phyloP scores from a whole-genome alignment of 2,113 vertebrate genomes.

The Sylvia atricapilla region DNA sequence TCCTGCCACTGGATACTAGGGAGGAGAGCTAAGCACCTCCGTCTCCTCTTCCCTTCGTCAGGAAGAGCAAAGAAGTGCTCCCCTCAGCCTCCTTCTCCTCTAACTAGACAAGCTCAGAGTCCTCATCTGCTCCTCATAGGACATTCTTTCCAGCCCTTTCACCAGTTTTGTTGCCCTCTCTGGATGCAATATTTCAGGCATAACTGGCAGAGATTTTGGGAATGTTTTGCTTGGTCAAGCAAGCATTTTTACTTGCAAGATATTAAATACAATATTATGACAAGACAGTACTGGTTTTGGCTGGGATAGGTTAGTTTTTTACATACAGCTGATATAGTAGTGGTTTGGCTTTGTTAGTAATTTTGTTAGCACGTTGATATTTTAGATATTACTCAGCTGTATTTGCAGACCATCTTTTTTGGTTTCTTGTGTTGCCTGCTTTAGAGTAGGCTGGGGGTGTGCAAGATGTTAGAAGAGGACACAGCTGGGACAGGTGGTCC shows the following conservation, averaged over 20 bases:
- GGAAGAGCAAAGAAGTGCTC: neutral
- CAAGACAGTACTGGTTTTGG: neutral
- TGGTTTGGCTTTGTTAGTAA: neutral
- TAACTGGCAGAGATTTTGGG: neutral
- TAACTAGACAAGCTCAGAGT: neutral
- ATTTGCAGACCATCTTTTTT: neutral
- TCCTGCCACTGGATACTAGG: neutral
- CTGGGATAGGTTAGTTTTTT: neutral
- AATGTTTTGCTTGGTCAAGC: neutral
- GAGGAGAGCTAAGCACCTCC: accelerated
- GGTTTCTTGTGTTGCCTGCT: neutral
- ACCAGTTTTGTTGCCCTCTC: neutral
- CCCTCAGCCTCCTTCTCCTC: neutral
- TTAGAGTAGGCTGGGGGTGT: neutral
- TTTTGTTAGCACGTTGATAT: neutral
- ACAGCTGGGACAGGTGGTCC: neutral
- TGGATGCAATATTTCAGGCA: neutral
- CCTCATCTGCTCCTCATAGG: neutral
- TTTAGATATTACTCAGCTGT: accelerated
- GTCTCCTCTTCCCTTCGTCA: accelerated
- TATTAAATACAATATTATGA: neutral
- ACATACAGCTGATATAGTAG: neutral
- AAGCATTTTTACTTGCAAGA: neutral
- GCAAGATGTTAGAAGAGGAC: neutral
- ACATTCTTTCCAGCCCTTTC: neutral